These are phyloP conservation scores for Oxycera nigricornis DNA, from an alignment of 2,888 invertebrate species.

Conservation along the genomic window DNA sequence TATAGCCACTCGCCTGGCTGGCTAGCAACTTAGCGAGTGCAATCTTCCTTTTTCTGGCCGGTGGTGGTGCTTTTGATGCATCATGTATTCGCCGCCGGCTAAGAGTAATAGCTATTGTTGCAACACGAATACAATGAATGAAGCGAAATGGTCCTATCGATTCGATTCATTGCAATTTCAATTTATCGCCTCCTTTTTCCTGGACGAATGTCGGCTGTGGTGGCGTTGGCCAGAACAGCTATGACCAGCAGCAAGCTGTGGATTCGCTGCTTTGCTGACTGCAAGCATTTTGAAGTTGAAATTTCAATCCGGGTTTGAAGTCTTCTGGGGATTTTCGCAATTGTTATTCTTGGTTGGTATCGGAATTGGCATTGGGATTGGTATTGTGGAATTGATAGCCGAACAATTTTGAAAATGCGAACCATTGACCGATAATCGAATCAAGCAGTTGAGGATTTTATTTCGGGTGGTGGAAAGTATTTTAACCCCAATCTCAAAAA, in stretches of 20 bases:
- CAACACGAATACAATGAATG: slow-evolving; percentile 35
- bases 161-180: slow-evolving; percentile 40
- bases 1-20: slow-evolving; percentile 35
- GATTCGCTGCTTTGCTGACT: slow-evolving; percentile 9
- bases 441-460: slow-evolving; percentile 2
- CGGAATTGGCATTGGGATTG: background rate
- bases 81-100: slow-evolving; percentile 15
- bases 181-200: slow-evolving; percentile 38
- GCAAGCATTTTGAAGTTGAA: slow-evolving; percentile 23
- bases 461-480: background rate
- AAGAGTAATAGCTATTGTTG: slow-evolving; percentile 32
- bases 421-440: slow-evolving; percentile 33
- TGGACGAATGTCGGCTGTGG: background rate
- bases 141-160: slow-evolving; percentile 32
- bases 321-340: slow-evolving; percentile 20
- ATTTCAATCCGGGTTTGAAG: background rate
- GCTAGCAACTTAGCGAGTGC: background rate
- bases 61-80: slow-evolving; percentile 18
- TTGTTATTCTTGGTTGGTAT: slow-evolving; percentile 24
- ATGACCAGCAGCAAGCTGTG: background rate
- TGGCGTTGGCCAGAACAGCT: background rate
- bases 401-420: slow-evolving; percentile 38
- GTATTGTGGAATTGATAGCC: slow-evolving; percentile 3
- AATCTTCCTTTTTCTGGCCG: background rate
- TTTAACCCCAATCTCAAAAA: background rate